Base-by-base conservation (phyloP, 2,113 vertebrate species). In the Gallinago jamesoni region DNA sequence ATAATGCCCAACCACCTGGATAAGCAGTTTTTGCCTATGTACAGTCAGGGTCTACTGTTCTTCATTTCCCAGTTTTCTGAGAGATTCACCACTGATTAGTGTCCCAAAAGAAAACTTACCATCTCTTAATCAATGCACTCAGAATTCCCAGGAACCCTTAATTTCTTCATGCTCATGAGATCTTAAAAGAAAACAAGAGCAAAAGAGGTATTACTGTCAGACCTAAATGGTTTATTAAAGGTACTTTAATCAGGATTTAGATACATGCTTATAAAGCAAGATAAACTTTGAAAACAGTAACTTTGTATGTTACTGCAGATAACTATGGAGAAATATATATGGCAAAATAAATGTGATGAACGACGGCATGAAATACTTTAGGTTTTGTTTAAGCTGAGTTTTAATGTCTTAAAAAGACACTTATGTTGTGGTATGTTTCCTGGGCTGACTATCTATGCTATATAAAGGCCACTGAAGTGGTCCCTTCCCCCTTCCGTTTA, bases 361-460 rank as follows among this genome's bases (percentile, higher is more conserved):
- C 76, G 81, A 84, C 48, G 74, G 50, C 64, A 86, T 47, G 25
- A 94, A 97, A 82, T 80, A 66, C 37, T 89, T 43, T 20, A 87
- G 39, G 41, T 96, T 92, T 90, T 96, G 60, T 94, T 91, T 95
- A 96, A 95, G 89, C 56, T 85, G 67, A 82, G 8, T 39, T 95
- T 90, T 87, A 93, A 66, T 69, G 72, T 93, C 84, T 93, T 96
- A 45, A 93, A 89, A 95, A 96, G 73, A 87, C 75, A 96, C 43
- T 90, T 97, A 91, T 93, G 64, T 87, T 95, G 88, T 87, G 93
- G 80, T 95, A 97, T 93, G 87, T 72, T 91, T 96, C 94, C 95
- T 90, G 93, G 96, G 96, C 85, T 89, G 85, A 80, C 27, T 43
- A 82, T 88, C 55, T 88, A 56, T 77, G 35, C 83, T 91, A 87